These are phyloP conservation scores for Pagrus major DNA, from an alignment of 2,113 vertebrate species.

Conservation along the genomic window DNA sequence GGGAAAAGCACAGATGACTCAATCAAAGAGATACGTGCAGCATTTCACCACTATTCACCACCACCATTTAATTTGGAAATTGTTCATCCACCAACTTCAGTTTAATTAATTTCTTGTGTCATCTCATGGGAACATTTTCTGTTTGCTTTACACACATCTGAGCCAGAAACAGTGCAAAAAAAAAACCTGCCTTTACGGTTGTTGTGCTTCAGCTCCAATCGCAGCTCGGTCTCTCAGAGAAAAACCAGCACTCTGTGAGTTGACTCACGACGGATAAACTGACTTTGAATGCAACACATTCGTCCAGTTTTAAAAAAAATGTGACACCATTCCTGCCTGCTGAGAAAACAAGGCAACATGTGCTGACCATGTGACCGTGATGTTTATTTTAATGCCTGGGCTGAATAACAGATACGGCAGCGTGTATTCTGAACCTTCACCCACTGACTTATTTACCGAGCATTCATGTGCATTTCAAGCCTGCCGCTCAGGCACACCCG, in stretches of 20 bases:
- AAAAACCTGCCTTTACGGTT: background rate
- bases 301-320: constrained; percentile 2
- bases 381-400: constrained; percentile 51
- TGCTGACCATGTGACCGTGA: constrained; percentile 25
- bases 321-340: background rate
- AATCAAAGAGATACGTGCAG: constrained; percentile 13
- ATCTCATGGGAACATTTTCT: background rate
- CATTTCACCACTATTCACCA: constrained; percentile 21
- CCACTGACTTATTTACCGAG: constrained; percentile 45
- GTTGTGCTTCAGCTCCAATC: constrained; percentile 1
- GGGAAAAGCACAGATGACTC: constrained; percentile 25
- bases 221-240: background rate
- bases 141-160: background rate
- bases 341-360: constrained; percentile 25
- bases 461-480: constrained; percentile 10
- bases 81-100: background rate
- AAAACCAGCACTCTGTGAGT: constrained; percentile 27
- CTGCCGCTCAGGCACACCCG: constrained; percentile 16
- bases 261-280: background rate
- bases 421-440: constrained; percentile 52
- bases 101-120: background rate
- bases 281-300: constrained; percentile 3
- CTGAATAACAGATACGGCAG: constrained; percentile 34
- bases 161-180: background rate
- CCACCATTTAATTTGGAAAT: background rate